Base-by-base conservation (phyloP, 2,888 invertebrate genomes). In the Entomobrya multifasciata region DNA sequence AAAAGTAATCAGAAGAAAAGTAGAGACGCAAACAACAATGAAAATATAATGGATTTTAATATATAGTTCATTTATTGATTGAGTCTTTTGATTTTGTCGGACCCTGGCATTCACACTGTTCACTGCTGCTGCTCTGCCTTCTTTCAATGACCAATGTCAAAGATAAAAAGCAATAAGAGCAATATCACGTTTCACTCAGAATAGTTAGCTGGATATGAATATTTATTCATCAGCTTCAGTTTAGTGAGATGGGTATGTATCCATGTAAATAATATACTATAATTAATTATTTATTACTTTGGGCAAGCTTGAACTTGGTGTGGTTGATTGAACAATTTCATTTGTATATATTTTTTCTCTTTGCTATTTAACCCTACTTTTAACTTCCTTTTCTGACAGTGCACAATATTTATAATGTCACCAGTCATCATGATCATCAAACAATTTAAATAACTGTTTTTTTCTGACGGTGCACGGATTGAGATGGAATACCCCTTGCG, bases 91-190 rank as follows among this genome's bases (percentile, higher is more conserved):
- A 36, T 36, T 36, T 8, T 36, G 36, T 36, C 36, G 67, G 86
- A 65, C 81, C 80, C 80, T 81, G 81, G 86, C 86, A 86, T 86
- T 86, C 86, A 86, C 76, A 22, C 30, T 20, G 15, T 13, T 25
- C 22, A 25, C 3, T 5, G 3, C 11, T 22, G 22, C 3, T 57
- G n/a, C n/a, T 11, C 49, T 67, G 44, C 11, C 67, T 70, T 76
- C 8, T 80, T 81, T 81, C 74, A 81, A 67, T 55, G 80, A 47
- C 76, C 86, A 86, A 86, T 86, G 80, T 81, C 86, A 86, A 86
- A 86, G 81, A 86, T 80, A 86, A 81, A n/a, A n/a, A n/a, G 81
- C 41, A 10, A 55, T 25, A 57, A 11, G 20, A n/a, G 49, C 72
- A 52, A 55, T 47, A 67, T 78, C 80, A 76, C 80, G 79, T 86